These are phyloP conservation scores for Phylloscopus trochilus DNA, from an alignment of 2,113 vertebrate species.

Conservation along the genomic window DNA sequence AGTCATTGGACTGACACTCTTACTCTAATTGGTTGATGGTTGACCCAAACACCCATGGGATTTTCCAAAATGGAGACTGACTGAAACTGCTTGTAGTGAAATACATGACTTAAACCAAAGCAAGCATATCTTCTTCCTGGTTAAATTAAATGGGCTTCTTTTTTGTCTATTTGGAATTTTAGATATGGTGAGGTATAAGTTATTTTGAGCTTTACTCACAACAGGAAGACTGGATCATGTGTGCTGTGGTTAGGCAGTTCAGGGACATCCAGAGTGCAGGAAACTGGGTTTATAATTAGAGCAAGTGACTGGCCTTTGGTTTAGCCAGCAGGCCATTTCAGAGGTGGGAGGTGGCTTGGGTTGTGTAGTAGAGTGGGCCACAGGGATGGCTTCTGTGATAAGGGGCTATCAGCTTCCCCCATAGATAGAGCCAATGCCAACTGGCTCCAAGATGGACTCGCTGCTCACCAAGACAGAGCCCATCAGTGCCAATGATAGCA, in stretches of 20 bases:
- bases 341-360: neutral
- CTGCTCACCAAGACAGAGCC: fast-evolving
- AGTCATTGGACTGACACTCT: neutral
- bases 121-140: neutral
- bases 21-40: neutral
- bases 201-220: neutral
- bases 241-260: neutral
- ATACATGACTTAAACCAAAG: neutral
- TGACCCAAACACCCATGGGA: neutral
- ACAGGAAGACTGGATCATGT: neutral
- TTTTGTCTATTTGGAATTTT: neutral
- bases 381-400: neutral
- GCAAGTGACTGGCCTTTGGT: neutral
- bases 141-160: neutral
- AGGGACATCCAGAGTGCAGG: neutral
- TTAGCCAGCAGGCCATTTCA: neutral
- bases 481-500: neutral
- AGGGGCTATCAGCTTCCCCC: neutral
- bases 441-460: neutral
- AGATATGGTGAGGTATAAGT: neutral
- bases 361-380: neutral
- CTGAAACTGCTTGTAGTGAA: neutral
- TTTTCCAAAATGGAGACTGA: neutral
- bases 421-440: neutral
- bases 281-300: neutral